A percentile compares a stretch with the other conserved stretches of the same genome.
These are phyloP conservation scores for Uropsilus gracilis DNA, from an alignment of 2,113 vertebrate species.

Conservation along the genomic window DNA sequence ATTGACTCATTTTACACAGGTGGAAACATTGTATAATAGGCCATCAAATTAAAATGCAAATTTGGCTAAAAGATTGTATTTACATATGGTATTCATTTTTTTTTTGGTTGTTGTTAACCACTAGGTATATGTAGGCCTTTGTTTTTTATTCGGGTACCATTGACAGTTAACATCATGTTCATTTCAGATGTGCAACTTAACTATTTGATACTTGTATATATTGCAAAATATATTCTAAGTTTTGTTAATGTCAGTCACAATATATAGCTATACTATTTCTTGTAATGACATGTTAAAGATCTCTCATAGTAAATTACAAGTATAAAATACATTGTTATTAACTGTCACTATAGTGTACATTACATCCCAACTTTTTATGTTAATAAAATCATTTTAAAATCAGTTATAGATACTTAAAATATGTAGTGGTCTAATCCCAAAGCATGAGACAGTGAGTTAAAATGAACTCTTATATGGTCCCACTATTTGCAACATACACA, in stretches of 20 bases:
- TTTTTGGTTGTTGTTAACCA: background rate
- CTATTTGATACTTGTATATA: too few species aligned
- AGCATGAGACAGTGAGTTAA: background rate
- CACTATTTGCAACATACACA: background rate
- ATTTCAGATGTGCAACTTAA: too few species aligned
- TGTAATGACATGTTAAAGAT: too few species aligned
- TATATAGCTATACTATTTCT: too few species aligned
- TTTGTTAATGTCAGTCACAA: too few species aligned
- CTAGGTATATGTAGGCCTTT: too few species aligned
- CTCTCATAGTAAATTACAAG: too few species aligned
- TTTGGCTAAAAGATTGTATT: slow-evolving; percentile 35
- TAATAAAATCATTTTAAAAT: background rate
- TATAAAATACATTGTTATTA: background rate
- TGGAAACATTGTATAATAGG: slow-evolving; percentile 44
- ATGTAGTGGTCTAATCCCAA: background rate
- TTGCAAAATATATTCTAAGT: too few species aligned
- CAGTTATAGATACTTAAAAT: slow-evolving; percentile 19
- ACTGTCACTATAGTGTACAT: background rate
- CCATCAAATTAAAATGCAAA: slow-evolving; percentile 42
- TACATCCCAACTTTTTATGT: background rate
- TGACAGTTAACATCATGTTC: too few species aligned
- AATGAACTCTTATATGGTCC: background rate
- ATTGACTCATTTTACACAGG: slow-evolving; percentile 62
- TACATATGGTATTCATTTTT: slow-evolving; percentile 17
- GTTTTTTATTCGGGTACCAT: too few species aligned